A percentile compares a stretch with the other conserved stretches of the same genome.
These are phyloP conservation scores for Caenorhabditis angaria DNA, from an alignment of 2,888 invertebrate genomes.

Conservation along the genomic window DNA sequence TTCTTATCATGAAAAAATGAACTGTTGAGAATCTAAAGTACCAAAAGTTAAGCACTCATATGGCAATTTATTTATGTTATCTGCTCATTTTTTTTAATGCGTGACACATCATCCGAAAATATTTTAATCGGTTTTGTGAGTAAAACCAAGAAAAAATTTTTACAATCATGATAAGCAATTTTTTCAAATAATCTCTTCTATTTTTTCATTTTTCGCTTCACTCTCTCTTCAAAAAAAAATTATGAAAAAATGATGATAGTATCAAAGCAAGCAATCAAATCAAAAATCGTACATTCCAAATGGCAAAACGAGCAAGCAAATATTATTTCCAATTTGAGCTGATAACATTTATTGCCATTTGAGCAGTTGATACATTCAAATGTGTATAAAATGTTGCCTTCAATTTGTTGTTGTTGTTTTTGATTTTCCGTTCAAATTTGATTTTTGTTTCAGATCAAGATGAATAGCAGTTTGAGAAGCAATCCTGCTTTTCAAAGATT, in stretches of 20 bases:
- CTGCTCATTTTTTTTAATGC: no score
- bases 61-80: no score
- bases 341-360: neutral
- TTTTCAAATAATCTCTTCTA: neutral
- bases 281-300: slow-evolving; percentile 1
- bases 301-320: neutral
- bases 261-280: no score
- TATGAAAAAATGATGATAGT: neutral
- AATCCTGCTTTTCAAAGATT: neutral
- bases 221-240: no score
- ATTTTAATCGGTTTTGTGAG: neutral
- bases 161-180: neutral
- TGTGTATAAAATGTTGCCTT: neutral
- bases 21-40: no score
- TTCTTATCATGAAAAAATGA: no score
- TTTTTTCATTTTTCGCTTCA: neutral
- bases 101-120: neutral
- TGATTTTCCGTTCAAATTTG: neutral
- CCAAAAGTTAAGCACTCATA: no score
- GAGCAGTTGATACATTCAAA: neutral
- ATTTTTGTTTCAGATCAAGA: no score
- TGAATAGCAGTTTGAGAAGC: neutral
- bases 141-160: neutral
- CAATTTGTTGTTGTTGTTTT: neutral
- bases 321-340: neutral